Evolutionary conservation across 2,888 invertebrate genomes (phyloP).

Genomic region (Dexiosoma caninum): DNA sequence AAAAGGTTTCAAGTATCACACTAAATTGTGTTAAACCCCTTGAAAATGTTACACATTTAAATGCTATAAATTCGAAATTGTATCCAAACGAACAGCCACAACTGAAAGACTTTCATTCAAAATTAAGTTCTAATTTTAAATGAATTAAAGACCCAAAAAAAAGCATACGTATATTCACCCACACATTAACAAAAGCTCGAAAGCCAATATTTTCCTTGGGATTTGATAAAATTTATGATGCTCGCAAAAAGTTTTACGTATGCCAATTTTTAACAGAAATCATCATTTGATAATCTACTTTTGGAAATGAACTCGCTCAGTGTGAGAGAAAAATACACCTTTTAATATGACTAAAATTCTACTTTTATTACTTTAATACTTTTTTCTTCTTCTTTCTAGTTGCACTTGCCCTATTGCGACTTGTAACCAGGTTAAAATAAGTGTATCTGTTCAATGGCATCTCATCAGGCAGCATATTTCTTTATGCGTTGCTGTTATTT

Average conservation of each 20-base stretch:
- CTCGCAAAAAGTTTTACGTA: conserved; percentile 13
- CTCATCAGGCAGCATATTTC: conserved; percentile 5
- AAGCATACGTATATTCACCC: background rate
- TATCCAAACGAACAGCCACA: background rate
- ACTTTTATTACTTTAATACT: too few species aligned
- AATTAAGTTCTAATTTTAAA: conserved; percentile 11
- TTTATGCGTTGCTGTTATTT: background rate
- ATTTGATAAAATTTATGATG: conserved; percentile 37
- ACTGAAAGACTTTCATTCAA: background rate
- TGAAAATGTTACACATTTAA: background rate
- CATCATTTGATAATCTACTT: conserved; percentile 36
- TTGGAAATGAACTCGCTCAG: background rate
- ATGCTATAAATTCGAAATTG: background rate
- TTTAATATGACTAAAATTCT: conserved; percentile 17
- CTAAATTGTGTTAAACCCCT: background rate
- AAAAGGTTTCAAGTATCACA: background rate
- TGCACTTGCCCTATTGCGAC: background rate
- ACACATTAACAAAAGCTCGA: background rate
- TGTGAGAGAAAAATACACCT: background rate
- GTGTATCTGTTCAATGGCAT: conserved; percentile 44
- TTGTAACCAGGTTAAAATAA: conserved; percentile 38
- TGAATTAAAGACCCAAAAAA: background rate
- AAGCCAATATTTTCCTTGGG: conserved; percentile 15
- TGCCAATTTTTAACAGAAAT: conserved; percentile 41
- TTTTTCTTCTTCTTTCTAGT: background rate